Conservation (phyloP, 2,888 invertebrate genomes). For the Halictus quadricinctus region DNA sequence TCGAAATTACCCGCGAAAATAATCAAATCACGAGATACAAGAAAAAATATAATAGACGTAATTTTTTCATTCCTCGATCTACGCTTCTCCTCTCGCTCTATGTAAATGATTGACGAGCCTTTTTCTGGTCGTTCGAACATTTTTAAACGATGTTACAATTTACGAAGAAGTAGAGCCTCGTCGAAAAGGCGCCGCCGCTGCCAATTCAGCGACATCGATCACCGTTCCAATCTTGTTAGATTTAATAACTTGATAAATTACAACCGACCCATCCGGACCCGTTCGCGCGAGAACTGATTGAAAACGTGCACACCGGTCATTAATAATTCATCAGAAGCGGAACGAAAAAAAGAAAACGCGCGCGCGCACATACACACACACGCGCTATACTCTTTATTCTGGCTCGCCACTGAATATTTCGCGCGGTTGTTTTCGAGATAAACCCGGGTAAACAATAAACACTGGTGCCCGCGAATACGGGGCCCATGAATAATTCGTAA, state of each 20-base stretch:
- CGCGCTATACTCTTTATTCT: neutral
- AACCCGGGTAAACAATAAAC: slow-evolving; percentile 35
- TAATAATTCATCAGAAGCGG: slow-evolving; percentile 37
- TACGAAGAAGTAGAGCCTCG: neutral
- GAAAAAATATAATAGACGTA: neutral
- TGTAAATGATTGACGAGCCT: neutral
- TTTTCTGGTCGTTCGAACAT: neutral
- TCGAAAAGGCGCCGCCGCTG: neutral
- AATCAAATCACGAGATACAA: neutral
- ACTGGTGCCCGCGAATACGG: neutral
- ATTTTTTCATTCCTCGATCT: neutral
- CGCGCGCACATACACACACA: neutral
- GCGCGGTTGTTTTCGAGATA: slow-evolving; percentile 12
- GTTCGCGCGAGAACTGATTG: neutral
- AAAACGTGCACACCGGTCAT: neutral
- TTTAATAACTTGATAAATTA: slow-evolving; percentile 5
- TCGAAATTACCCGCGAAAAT: neutral
- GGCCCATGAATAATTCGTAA: slow-evolving; percentile 6
- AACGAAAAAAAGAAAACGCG: neutral
- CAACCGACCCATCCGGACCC: neutral
- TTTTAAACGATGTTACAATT: neutral
- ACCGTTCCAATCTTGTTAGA: neutral
- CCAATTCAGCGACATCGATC: neutral
- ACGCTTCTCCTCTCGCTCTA: neutral
- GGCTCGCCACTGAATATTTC: slow-evolving; percentile 40